Conservation (phyloP, 2,888 invertebrate species). For the Octonoba sinensis region DNA sequence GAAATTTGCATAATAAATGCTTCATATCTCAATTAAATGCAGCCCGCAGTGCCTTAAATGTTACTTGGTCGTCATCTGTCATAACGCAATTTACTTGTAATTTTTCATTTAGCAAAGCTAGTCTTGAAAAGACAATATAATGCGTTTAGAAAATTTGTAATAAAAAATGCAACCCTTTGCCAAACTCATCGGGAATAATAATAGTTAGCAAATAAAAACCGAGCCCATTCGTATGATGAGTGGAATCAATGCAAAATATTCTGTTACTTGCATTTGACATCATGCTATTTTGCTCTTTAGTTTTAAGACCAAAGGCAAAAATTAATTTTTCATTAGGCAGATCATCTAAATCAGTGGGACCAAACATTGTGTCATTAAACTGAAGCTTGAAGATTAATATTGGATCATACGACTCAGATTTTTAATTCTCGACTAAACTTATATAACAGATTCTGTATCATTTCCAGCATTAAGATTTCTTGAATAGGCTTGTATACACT, state of each 20-base stretch:
- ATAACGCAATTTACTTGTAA: constrained; percentile 24
- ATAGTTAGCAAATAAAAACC: constrained; percentile 15
- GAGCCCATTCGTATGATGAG: neutral
- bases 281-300: neutral
- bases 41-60: neutral
- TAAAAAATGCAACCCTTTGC: constrained; percentile 19
- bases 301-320: no score
- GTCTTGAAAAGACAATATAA: neutral
- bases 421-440: no score
- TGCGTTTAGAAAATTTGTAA: neutral
- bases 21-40: no score
- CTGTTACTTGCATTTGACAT: neutral
- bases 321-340: no score
- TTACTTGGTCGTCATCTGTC: constrained; percentile 19
- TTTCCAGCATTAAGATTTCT: no score
- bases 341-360: neutral
- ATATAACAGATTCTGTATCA: neutral
- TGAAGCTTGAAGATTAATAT: neutral
- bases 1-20: no score
- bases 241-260: constrained; percentile 4
- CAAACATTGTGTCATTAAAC: neutral
- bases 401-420: neutral
- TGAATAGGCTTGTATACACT: no score
- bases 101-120: constrained; percentile 6
- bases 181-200: constrained; percentile 18